These are phyloP conservation scores for Turritopsis rubra DNA, from an alignment of 30 jellyfish, hydroid and myxozoan species.

Conservation along the genomic window DNA sequence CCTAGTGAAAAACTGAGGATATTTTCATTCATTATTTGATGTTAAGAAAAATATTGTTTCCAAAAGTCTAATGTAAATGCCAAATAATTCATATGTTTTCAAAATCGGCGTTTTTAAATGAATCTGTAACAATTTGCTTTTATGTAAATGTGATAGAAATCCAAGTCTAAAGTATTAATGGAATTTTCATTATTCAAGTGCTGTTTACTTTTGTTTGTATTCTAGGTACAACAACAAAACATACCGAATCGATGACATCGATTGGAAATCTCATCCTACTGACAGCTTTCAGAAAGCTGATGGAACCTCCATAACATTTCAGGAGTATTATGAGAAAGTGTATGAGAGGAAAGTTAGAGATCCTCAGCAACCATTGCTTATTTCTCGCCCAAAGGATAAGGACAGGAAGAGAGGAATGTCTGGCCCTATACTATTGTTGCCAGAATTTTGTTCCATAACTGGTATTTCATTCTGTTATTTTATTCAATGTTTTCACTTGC, in stretches of 20 bases:
- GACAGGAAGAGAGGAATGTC: conserved; percentile 72
- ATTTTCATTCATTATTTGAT: too few species aligned
- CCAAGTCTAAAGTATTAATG: too few species aligned
- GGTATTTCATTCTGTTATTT: conserved; percentile 31
- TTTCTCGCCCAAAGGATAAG: conserved; percentile 78
- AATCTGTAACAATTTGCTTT: too few species aligned
- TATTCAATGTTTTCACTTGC: background rate
- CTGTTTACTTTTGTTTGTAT: background rate
- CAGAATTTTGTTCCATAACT: conserved; percentile 74
- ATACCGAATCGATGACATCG: conserved; percentile 84
- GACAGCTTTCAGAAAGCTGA: conserved; percentile 44
- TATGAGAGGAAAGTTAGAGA: conserved; percentile 49
- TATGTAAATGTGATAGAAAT: too few species aligned
- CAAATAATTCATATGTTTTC: too few species aligned
- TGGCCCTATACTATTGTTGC: conserved; percentile 52
- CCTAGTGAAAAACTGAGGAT: too few species aligned
- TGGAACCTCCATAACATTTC: conserved; percentile 43
- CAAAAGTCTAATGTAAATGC: too few species aligned
- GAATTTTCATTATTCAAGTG: too few species aligned
- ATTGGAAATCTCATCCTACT: conserved; percentile 61
- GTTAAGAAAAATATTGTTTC: too few species aligned
- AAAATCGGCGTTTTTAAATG: too few species aligned
- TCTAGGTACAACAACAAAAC: conserved; percentile 82
- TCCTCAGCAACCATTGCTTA: conserved; percentile 69
- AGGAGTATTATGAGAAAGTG: conserved; percentile 46